Evolutionary conservation across 2,888 invertebrate species (phyloP).

Genomic region (Drosophila stalkeri): DNA sequence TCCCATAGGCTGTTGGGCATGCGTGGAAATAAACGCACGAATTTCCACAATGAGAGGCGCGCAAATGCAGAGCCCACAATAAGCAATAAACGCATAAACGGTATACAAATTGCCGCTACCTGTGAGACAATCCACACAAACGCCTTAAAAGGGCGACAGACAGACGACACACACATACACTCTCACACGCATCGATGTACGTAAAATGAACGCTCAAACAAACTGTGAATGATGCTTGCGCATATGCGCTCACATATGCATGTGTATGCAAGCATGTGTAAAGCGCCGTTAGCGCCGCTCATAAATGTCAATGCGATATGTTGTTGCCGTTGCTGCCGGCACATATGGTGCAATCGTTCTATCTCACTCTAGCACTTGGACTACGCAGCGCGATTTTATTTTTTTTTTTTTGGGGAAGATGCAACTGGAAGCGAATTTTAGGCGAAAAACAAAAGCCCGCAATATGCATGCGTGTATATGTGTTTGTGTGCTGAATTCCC

Average conservation of each 20-base stretch:
- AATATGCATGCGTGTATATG: constrained; percentile 6
- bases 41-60: constrained; percentile 68
- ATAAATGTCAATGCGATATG: constrained; percentile 75
- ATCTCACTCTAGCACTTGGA: constrained; percentile 14
- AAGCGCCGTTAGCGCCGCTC: constrained; percentile 77
- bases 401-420: constrained; percentile 9
- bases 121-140: constrained; percentile 33
- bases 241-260: background rate
- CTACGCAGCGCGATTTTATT: background rate
- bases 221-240: constrained; percentile 48
- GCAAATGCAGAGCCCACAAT: constrained; percentile 59
- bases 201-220: constrained; percentile 6
- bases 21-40: constrained; percentile 56
- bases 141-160: constrained; percentile 36
- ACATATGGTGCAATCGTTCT: constrained; percentile 44
- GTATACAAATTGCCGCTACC: constrained; percentile 56
- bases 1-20: constrained; percentile 71
- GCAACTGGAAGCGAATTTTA: constrained; percentile 18
- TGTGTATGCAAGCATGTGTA: constrained; percentile 26
- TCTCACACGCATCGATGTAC: background rate
- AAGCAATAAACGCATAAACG: constrained; percentile 46
- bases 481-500: constrained; percentile 17
- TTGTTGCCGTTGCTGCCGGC: constrained; percentile 27
- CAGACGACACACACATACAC: constrained; percentile 2
- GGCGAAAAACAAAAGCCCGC: constrained; percentile 18